These are phyloP conservation scores for Petaurus breviceps DNA, from an alignment of 2,113 vertebrate genomes.

Conservation along the genomic window DNA sequence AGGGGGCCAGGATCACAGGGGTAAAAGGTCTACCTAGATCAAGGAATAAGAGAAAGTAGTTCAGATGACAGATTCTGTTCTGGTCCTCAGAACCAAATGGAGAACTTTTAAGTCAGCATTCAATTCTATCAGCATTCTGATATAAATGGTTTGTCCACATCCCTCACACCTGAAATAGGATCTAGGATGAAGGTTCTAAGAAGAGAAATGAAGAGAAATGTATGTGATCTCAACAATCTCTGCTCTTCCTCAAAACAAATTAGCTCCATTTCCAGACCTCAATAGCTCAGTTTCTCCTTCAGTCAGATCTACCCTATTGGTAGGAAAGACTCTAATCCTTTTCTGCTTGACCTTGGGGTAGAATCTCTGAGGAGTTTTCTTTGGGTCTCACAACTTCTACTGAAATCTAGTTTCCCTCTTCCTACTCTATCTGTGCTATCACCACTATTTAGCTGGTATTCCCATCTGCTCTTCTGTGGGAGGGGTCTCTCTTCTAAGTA, in stretches of 20 bases:
- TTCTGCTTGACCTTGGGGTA: background rate
- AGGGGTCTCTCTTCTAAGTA: slow-evolving; percentile 3
- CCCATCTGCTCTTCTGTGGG: background rate
- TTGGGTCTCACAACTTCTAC: background rate
- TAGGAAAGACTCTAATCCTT: slow-evolving; percentile 1
- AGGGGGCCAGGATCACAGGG: slow-evolving; percentile 4
- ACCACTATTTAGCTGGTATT: background rate
- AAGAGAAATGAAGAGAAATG: background rate
- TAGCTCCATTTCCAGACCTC: slow-evolving; percentile 48
- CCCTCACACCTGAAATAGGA: slow-evolving; percentile 11
- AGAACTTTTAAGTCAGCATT: background rate
- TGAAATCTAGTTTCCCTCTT: background rate
- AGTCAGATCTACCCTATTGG: slow-evolving; percentile 18
- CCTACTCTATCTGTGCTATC: background rate
- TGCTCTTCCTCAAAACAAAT: slow-evolving; percentile 58
- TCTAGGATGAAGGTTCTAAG: slow-evolving; percentile 11
- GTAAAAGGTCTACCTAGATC: slow-evolving; percentile 18
- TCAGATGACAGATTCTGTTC: background rate
- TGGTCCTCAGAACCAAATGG: slow-evolving; percentile 3
- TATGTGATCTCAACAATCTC: slow-evolving; percentile 42
- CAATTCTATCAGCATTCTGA: background rate
- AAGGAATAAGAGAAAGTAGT: slow-evolving; percentile 42
- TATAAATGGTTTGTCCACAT: background rate
- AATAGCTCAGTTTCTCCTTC: slow-evolving; percentile 32
- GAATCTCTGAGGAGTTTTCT: slow-evolving; percentile 6